phyloP scores from a whole-genome alignment of 2,797 vertebrate genomes.

The Babyrousa celebensis region DNA sequence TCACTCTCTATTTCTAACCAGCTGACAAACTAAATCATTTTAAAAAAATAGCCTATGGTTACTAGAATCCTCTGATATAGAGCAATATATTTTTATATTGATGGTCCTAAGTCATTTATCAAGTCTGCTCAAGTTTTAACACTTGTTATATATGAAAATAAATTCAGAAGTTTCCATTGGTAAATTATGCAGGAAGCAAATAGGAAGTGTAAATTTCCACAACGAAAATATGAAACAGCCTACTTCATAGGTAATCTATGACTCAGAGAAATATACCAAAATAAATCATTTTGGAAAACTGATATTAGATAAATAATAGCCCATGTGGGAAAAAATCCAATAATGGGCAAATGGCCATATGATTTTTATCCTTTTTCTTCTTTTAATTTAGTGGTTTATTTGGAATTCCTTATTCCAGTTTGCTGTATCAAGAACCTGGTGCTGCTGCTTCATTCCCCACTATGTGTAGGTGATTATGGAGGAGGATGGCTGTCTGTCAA shows the following conservation, averaged over 20 bases:
- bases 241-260: not conserved
- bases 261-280: constrained; percentile 25
- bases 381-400: constrained; percentile 29
- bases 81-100: not conserved
- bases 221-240: not conserved
- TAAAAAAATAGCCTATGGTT: not conserved
- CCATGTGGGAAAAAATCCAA: not conserved
- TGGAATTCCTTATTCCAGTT: not conserved
- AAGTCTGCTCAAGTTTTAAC: not conserved
- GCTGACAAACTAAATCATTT: not conserved
- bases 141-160: not conserved
- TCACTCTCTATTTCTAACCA: not conserved
- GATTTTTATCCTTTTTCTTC: not conserved
- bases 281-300: constrained; percentile 15
- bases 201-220: not conserved
- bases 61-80: not conserved
- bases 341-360: not conserved
- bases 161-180: not conserved
- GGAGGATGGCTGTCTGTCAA: constrained; percentile 80
- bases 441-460: not conserved
- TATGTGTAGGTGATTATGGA: constrained; percentile 55
- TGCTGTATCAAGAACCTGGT: not conserved
- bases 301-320: constrained; percentile 20
- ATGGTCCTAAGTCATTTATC: not conserved
- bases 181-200: constrained; percentile 9